Evolutionary conservation across 2,113 vertebrate genomes (phyloP).

Genomic region (Callaeas wilsoni): DNA sequence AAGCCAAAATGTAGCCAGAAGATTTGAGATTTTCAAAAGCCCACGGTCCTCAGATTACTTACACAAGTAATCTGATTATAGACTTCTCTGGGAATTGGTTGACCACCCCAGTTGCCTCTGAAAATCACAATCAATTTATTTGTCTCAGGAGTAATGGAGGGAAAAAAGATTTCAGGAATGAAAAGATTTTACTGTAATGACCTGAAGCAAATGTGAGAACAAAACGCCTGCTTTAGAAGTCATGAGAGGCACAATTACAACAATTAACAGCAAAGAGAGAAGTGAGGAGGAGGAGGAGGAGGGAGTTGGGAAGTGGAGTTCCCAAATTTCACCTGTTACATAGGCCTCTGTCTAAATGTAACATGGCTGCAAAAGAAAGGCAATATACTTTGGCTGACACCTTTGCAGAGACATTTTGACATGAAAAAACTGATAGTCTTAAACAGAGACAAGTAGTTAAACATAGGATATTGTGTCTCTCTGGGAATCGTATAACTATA

Average conservation of each 20-base stretch:
- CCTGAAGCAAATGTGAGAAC: constrained; percentile 21
- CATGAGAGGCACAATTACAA: background rate
- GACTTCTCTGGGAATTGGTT: constrained; percentile 14
- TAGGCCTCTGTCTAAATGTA: background rate
- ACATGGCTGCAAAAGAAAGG: background rate
- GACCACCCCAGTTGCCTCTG: constrained; percentile 18
- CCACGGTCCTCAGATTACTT: background rate
- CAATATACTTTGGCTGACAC: background rate
- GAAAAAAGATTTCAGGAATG: constrained; percentile 23
- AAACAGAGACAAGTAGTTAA: background rate
- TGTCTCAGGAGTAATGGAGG: background rate
- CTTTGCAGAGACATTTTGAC: background rate
- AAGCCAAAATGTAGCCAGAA: background rate
- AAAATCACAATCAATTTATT: constrained; percentile 43
- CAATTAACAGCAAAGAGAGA: background rate
- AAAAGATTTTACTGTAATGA: constrained; percentile 51
- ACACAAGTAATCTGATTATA: background rate
- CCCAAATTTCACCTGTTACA: background rate
- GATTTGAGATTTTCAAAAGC: constrained; percentile 2
- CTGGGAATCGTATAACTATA: background rate
- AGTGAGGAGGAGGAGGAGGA: background rate
- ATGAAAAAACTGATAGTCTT: background rate
- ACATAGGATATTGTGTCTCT: background rate
- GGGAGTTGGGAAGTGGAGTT: background rate
- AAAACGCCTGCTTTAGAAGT: background rate